Percentiles rank a stretch among this genome's conserved stretches.
phyloP scores from a whole-genome alignment of 2,888 invertebrate genomes.

The Byasa hedistus region DNA sequence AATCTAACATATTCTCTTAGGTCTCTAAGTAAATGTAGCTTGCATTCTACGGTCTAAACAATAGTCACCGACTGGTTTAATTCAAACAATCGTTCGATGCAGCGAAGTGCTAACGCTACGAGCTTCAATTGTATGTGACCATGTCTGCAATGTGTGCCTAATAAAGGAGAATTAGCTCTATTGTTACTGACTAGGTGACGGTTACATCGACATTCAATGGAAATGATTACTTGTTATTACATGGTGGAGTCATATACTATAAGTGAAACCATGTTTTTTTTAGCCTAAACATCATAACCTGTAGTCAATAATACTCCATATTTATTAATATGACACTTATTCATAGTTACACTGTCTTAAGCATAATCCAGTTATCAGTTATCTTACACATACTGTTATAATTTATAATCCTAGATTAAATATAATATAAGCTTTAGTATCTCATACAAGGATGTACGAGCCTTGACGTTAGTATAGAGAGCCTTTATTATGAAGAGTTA shows the following conservation, averaged over 20 bases:
- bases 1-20: too few species aligned
- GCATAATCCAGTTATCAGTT: background rate
- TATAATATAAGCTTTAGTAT: background rate
- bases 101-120: conserved; percentile 9
- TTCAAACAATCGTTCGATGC: conserved; percentile 16
- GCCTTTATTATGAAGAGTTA: background rate
- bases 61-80: conserved; percentile 5
- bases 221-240: conserved; percentile 1
- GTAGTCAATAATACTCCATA: too few species aligned
- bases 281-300: background rate
- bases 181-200: conserved; percentile 20
- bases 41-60: background rate
- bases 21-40: background rate
- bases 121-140: conserved; percentile 20
- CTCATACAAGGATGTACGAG: background rate
- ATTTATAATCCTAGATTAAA: background rate
- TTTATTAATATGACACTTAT: too few species aligned
- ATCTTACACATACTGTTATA: background rate
- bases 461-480: background rate
- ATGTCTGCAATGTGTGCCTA: conserved; percentile 17
- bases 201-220: conserved; percentile 14
- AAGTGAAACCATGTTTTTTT: background rate
- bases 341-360: background rate
- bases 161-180: conserved; percentile 23
- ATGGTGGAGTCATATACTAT: background rate